A percentile compares a stretch with the other conserved stretches of the same genome.
Conservation (phyloP, 2,797 vertebrate genomes). For the Erethizon dorsatum region DNA sequence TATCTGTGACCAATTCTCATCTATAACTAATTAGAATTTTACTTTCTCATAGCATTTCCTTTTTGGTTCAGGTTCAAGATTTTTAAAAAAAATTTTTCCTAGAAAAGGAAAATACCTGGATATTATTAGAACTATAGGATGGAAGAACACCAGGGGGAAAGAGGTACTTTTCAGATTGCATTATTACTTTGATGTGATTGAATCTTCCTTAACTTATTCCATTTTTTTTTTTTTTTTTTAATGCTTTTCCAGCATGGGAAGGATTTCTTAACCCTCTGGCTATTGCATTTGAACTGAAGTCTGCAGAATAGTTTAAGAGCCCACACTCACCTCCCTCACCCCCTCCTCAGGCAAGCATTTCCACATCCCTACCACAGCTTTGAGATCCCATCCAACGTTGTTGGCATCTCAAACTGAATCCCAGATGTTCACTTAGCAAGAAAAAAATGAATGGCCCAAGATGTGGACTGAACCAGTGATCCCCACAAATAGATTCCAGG, state of each 20-base stretch:
- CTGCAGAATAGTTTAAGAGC: conserved; percentile 78
- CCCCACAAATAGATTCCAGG: conserved; percentile 85
- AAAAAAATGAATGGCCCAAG: conserved; percentile 81
- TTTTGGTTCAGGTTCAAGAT: conserved; percentile 63
- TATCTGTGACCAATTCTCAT: conserved; percentile 82
- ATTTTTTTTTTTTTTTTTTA: not conserved
- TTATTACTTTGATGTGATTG: conserved; percentile 51
- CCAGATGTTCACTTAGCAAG: conserved; percentile 85
- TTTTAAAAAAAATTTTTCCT: not conserved
- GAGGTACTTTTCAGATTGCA: conserved; percentile 3
- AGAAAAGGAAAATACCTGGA: conserved; percentile 73
- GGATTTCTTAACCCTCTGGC: conserved; percentile 63
- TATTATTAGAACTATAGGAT: conserved; percentile 59
- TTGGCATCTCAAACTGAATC: conserved; percentile 82
- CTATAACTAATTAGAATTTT: conserved; percentile 84
- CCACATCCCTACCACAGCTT: conserved; percentile 72
- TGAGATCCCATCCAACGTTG: conserved; percentile 76
- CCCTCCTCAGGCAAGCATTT: conserved; percentile 72
- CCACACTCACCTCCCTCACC: conserved; percentile 65
- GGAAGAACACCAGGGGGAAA: not conserved
- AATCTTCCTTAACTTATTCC: conserved; percentile 40
- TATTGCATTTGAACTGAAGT: conserved; percentile 72
- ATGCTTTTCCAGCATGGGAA: conserved; percentile 61
- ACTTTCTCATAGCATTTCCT: conserved; percentile 78
- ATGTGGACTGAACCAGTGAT: conserved; percentile 78